phyloP scores from a whole-genome alignment of 2,797 vertebrate species.

The Hybognathus amarus region DNA sequence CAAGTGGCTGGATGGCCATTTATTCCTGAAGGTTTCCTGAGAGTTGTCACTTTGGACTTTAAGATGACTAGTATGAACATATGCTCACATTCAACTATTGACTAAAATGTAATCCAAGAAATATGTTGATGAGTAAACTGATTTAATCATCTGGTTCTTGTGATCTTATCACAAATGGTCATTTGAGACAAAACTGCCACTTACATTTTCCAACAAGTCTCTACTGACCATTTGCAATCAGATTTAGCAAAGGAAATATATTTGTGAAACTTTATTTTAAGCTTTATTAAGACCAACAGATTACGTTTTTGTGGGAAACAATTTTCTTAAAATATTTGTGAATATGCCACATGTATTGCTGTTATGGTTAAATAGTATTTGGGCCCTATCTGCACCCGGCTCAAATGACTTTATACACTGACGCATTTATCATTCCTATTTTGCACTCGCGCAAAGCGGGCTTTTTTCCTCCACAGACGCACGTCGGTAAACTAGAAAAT shows the following conservation, averaged over 20 bases:
- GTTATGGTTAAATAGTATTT: background rate
- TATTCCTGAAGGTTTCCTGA: slow-evolving; percentile 21
- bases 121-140: background rate
- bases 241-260: background rate
- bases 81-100: slow-evolving; percentile 13
- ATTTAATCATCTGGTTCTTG: background rate
- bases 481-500: no score
- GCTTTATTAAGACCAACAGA: background rate
- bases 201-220: background rate
- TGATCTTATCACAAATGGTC: background rate
- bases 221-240: background rate
- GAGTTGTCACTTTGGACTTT: background rate
- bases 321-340: background rate
- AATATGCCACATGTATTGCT: background rate
- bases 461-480: no score
- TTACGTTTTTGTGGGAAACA: background rate
- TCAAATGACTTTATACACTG: no score
- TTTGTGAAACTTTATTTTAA: background rate
- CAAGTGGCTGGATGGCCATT: slow-evolving; percentile 34
- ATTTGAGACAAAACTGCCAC: background rate
- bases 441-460: no score
- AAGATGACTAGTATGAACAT: slow-evolving; percentile 11
- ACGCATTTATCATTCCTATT: no score
- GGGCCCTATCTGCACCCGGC: no score
- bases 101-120: background rate